Conservation (phyloP, 2,113 vertebrate genomes). For the Sialia sialis region DNA sequence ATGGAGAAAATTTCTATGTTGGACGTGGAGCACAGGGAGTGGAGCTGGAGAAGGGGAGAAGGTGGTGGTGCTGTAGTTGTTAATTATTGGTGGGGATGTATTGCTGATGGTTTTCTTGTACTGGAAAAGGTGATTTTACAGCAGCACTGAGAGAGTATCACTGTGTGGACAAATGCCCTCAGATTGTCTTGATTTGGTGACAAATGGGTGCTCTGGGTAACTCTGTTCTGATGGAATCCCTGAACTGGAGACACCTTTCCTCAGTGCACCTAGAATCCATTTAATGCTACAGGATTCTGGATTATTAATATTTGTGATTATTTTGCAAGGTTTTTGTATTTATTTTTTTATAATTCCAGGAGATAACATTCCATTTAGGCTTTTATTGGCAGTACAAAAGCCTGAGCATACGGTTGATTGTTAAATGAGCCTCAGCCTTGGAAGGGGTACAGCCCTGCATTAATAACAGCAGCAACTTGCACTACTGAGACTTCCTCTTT, state of each 20-base stretch:
- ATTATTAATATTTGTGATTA: not conserved
- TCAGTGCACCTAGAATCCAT: not conserved
- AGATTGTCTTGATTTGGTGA: not conserved
- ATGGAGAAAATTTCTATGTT: not conserved
- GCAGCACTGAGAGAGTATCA: not conserved
- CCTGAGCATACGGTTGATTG: conserved; percentile 35
- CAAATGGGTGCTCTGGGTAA: not conserved
- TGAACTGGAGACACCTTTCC: not conserved
- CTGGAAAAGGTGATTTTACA: not conserved
- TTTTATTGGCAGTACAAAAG: conserved; percentile 15
- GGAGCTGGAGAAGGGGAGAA: not conserved
- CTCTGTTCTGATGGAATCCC: not conserved
- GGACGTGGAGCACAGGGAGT: not conserved
- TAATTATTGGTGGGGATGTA: not conserved
- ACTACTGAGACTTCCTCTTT: not conserved
- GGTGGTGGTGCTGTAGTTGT: not conserved
- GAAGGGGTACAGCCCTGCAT: not conserved
- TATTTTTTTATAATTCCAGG: not conserved
- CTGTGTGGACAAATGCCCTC: not conserved
- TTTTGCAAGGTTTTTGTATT: not conserved
- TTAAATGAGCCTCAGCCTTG: conserved; percentile 56
- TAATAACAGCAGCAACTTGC: not conserved
- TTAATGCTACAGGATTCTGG: not conserved
- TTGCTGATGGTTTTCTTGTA: not conserved
- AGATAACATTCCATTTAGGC: conserved; percentile 4